phyloP scores from a whole-genome alignment of 2,113 vertebrate genomes.

The Megaceryle torquata region DNA sequence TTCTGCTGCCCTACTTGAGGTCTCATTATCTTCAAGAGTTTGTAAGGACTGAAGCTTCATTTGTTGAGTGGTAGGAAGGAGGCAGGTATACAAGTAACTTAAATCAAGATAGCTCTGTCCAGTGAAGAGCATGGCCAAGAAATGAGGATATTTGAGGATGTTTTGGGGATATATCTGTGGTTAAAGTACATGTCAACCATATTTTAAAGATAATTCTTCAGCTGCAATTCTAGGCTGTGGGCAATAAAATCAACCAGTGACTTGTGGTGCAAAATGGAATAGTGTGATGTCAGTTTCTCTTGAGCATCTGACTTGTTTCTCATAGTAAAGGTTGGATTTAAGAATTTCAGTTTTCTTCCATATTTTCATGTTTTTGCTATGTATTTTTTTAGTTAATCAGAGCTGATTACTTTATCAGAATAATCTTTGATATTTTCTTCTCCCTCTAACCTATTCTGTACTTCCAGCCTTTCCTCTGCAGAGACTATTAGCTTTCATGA shows the following conservation, averaged over 20 bases:
- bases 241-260: neutral
- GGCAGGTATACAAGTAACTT: neutral
- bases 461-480: neutral
- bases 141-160: neutral
- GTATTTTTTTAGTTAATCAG: neutral
- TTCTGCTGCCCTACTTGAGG: neutral
- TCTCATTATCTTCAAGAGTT: neutral
- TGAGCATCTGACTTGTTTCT: neutral
- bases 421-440: neutral
- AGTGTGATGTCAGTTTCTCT: neutral
- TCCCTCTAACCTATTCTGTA: neutral
- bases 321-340: neutral
- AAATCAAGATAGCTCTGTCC: neutral
- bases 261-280: neutral
- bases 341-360: neutral
- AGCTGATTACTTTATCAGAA: neutral
- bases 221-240: neutral
- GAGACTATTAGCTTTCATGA: neutral
- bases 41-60: neutral
- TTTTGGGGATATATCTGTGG: neutral
- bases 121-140: neutral
- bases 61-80: neutral
- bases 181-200: rapidly evolving
- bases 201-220: neutral
- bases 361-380: neutral